These are phyloP conservation scores for Chitala chitala DNA, from an alignment of 2,113 vertebrate genomes.

Conservation along the genomic window DNA sequence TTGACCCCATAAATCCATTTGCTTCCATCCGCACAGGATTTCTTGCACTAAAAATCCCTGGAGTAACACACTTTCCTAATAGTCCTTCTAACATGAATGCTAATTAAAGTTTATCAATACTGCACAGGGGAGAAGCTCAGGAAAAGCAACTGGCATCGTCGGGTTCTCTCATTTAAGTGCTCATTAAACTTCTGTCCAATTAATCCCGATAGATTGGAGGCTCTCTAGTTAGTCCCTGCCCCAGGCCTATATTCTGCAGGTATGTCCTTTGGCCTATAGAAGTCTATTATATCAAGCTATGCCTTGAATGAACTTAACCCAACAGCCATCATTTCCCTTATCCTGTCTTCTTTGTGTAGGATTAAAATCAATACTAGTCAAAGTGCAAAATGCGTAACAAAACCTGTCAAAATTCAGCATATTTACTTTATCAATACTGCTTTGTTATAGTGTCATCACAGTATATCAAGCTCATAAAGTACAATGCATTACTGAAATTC, in stretches of 20 bases:
- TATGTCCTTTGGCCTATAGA: constrained; percentile 21
- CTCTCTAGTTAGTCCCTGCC: not conserved
- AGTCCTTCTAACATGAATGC: constrained; percentile 20
- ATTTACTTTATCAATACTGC: not conserved
- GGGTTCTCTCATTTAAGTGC: constrained; percentile 11
- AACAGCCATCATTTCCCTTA: no score
- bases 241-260: not conserved
- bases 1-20: constrained; percentile 27
- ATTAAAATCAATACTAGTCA: not conserved
- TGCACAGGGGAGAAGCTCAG: constrained; percentile 17
- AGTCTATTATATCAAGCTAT: constrained; percentile 20
- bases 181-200: constrained; percentile 21
- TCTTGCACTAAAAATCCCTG: constrained; percentile 6
- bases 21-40: not conserved
- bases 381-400: not conserved
- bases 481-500: not conserved
- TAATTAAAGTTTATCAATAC: constrained; percentile 33
- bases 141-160: constrained; percentile 4
- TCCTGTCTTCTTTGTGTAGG: not conserved
- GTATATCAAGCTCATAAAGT: not conserved
- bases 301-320: constrained; percentile 7
- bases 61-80: constrained; percentile 13
- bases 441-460: no score
- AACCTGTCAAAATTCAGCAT: not conserved
- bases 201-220: constrained; percentile 24